Percentiles rank a stretch among this genome's conserved stretches.
Evolutionary conservation across 2,113 vertebrate genomes (phyloP).

Genomic region (Sphyrna mokarran): DNA sequence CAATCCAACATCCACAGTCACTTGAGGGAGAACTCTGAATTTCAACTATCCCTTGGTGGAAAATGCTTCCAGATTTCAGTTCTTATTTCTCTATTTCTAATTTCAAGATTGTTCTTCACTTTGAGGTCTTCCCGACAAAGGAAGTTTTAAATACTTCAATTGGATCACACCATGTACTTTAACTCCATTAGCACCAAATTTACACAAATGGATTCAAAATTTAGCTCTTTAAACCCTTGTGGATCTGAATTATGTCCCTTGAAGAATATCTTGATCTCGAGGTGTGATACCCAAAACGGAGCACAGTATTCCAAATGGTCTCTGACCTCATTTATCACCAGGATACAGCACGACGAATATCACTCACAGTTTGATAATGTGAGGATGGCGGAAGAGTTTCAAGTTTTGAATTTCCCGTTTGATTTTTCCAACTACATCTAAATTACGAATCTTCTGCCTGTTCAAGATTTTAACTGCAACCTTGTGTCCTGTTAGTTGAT

Average conservation of each 20-base stretch:
- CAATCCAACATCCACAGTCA: neutral
- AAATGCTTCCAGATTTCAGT: neutral
- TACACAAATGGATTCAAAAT: neutral
- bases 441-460: constrained; percentile 93
- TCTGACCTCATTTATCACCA: neutral
- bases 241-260: neutral
- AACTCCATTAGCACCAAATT: neutral
- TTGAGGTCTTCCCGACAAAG: neutral
- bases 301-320: neutral
- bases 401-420: constrained; percentile 97
- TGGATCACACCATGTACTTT: neutral
- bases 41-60: neutral
- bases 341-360: neutral
- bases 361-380: constrained; percentile 98
- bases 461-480: constrained; percentile 98
- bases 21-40: neutral
- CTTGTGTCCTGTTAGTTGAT: constrained; percentile 94
- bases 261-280: neutral
- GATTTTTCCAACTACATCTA: constrained; percentile 98
- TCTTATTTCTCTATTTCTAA: neutral
- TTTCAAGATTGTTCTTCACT: neutral
- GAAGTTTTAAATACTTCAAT: neutral
- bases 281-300: neutral
- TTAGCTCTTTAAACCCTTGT: neutral
- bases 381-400: constrained; percentile 94